Evolutionary conservation across 2,888 invertebrate genomes (phyloP), one percentile per base, ranked within the genome.

Genomic region (Scrobipalpa costella): DNA sequence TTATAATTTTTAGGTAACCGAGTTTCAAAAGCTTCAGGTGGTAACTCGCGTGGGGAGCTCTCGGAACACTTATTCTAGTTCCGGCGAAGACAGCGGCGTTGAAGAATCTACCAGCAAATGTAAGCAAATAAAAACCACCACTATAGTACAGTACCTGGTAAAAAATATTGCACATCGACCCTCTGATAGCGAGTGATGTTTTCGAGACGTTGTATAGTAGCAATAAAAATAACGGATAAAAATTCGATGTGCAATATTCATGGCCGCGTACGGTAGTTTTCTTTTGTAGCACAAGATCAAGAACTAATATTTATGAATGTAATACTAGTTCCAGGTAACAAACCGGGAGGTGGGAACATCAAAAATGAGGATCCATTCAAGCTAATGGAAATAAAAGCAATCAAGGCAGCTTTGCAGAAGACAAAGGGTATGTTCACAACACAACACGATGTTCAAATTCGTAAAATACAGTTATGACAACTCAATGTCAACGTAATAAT

Each of bases 341-440:
- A 90, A 72, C 67, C 84, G 8, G 73, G 82, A 79, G 61, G 82
- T 80, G 61, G 61, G 1, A 89, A 88, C 68, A 84, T 85, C 47
- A 90, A 90, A 70, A 90, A 90, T 65, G 91, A 90, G 65, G 90
- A 91, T 73, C 90, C 90, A 0, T 91, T 88, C 66, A 91, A 90
- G 71, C 75, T 90, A 1, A 88, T 91, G 90, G 90, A 91, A 80
- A 91, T 91, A 65, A 89, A 90, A 69, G 90, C 90, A 34, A 90
- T 91, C 34, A 90, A 89, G 71, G 85, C 90, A 8, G 90, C 91
- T 33, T 75, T 91, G 44, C 91, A 90, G 69, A 91, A 90, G 76
- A 90, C 91, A 62, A 88, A 90, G 85, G 90, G 90, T 86, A 71
- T 38, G 57, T n/a, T n/a, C n/a, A n/a, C n/a, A n/a, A n/a, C n/a